Evolutionary conservation across 2,113 vertebrate genomes (phyloP).

Genomic region (Rousettus leschenaultii): DNA sequence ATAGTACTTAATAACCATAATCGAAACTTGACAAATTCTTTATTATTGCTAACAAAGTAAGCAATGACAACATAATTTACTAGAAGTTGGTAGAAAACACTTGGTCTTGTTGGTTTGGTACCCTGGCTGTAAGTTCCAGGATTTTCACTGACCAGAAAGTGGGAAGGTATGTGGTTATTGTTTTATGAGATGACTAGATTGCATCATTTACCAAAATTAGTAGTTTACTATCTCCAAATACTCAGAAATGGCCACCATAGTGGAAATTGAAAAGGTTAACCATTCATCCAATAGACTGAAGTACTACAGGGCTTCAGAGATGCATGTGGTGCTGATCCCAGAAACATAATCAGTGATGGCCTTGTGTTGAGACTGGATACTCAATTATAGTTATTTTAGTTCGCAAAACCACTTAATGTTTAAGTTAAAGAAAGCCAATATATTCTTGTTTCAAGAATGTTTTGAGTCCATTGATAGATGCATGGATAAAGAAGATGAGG

Average conservation of each 20-base stretch:
- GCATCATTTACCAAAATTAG: background rate
- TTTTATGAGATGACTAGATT: background rate
- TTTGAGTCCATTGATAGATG: background rate
- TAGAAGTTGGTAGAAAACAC: background rate
- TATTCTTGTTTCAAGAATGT: constrained; percentile 6
- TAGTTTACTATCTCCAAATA: background rate
- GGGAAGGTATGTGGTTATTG: background rate
- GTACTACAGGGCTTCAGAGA: background rate
- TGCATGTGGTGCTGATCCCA: background rate
- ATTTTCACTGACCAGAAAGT: background rate
- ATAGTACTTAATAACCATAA: background rate
- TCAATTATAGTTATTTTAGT: background rate
- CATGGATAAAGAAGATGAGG: background rate
- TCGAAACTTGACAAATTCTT: background rate
- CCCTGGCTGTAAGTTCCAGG: background rate
- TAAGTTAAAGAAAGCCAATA: background rate
- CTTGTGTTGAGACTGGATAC: background rate
- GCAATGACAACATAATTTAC: background rate
- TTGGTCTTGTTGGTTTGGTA: background rate
- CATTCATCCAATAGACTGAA: background rate
- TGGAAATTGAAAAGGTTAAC: background rate
- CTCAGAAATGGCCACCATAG: background rate
- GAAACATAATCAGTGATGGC: background rate
- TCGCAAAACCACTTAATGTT: background rate
- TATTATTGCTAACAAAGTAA: background rate